Base-by-base conservation (phyloP, 2,113 vertebrate species). In the Chauna torquata region DNA sequence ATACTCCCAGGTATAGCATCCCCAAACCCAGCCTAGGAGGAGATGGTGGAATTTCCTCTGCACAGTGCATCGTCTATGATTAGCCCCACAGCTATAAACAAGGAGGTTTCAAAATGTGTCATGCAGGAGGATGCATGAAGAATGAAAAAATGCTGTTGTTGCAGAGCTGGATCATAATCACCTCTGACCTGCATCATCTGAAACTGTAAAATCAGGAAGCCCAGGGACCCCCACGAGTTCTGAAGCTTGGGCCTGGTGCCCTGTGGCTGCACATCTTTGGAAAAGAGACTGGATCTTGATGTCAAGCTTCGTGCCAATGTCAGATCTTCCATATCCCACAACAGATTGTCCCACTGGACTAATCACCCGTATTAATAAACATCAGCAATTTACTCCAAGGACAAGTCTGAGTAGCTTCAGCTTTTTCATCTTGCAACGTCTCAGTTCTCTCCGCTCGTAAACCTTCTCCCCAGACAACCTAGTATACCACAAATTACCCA, bases 221-320 rank as follows among this genome's bases (percentile, higher is more conserved):
- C 61, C 64, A 74, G 50, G 38, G 7, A 79, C 54, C 16, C 49
- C 57, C 25, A 62, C 19, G 40, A 59, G 34, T 62, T 50, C 75
- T 85, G 44, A 54, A 91, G 20, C n/a, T 71, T 59, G 30, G 8
- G 16, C 71, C 70, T 80, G 70, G 54, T 45, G 54, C 23, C 34
- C 7, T 28, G 14, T 47, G 24, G 52, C 57, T 82, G 57, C 23
- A 89, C 5, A 65, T 70, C 78, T 95, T 93, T 87, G 44, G 49
- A 93, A 93, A 94, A 95, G 30, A 84, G 40, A 79, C 69, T 86
- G 44, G 52, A 91, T 92, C 61, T 71, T 86, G 42, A 68, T 59
- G 38, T 84, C 82, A 84, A 75, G 44, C 32, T 82, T 94, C 38
- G 28, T 68, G 28, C 47, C 84, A 49, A 89, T 76, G 40, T 82